Conservation (phyloP, 2,888 invertebrate genomes). For the Drosophila setosimentum region DNA sequence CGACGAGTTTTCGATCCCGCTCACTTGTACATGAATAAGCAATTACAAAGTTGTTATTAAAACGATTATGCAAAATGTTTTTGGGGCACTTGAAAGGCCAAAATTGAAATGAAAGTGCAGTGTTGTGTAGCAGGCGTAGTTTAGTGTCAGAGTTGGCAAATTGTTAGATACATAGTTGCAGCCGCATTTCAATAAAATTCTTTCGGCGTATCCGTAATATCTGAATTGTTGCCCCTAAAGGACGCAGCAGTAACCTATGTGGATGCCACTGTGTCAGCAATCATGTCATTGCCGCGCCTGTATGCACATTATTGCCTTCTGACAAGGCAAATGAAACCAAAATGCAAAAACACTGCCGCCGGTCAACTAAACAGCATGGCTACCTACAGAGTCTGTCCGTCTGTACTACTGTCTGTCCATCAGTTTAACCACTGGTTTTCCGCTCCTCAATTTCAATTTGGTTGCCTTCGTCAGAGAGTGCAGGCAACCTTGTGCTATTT, state of each 20-base stretch:
- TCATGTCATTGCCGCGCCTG: conserved; percentile 3
- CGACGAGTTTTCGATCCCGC: conserved; percentile 35
- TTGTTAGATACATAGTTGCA: conserved; percentile 12
- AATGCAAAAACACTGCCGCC: conserved; percentile 23
- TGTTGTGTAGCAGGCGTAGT: conserved; percentile 30
- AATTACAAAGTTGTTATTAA: conserved; percentile 81
- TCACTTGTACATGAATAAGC: conserved; percentile 77
- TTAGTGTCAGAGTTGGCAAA: conserved; percentile 6
- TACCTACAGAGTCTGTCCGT: conserved; percentile 1
- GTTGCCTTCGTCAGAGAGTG: conserved; percentile 35
- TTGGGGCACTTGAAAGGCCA: conserved; percentile 35
- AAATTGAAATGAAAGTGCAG: conserved; percentile 63
- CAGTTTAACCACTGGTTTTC: conserved; percentile 21
- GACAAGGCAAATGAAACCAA: conserved; percentile 35
- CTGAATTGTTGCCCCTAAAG: background rate
- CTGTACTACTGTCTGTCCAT: background rate
- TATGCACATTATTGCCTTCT: conserved; percentile 2
- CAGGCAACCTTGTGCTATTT: conserved; percentile 70
- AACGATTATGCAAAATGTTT: conserved; percentile 76
- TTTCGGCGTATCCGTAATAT: conserved; percentile 14
- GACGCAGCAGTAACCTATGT: background rate
- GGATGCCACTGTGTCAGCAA: background rate
- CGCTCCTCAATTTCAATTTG: conserved; percentile 58
- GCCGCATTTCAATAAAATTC: conserved; percentile 38
- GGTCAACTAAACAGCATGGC: conserved; percentile 36